A percentile compares a stretch with the other conserved stretches of the same genome.
These are phyloP conservation scores for Ceratitis capitata DNA, from an alignment of 1,140 invertebrate genomes.

Conservation along the genomic window DNA sequence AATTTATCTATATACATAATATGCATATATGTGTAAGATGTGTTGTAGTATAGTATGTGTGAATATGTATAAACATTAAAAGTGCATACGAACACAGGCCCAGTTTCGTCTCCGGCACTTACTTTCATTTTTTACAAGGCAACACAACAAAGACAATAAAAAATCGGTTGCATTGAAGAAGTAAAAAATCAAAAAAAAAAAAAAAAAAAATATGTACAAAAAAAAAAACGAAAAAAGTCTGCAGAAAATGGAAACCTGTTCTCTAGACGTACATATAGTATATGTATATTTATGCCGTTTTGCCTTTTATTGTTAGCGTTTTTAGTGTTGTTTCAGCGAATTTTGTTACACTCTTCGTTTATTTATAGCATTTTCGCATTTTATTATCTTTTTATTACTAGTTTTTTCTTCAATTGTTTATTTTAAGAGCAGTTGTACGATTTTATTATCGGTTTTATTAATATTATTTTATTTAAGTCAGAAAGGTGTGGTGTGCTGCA, in stretches of 20 bases:
- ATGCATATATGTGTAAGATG: no score
- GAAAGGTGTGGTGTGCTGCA: no score
- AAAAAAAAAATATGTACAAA: not conserved
- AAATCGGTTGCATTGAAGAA: not conserved
- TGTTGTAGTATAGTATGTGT: no score
- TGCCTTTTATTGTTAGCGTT: not conserved
- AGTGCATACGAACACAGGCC: no score
- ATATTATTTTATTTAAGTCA: no score
- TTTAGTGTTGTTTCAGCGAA: not conserved
- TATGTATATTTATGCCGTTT: not conserved
- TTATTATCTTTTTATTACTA: not conserved
- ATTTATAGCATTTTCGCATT: not conserved
- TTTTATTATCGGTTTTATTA: no score
- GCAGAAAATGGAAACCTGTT: slow-evolving; percentile 7
- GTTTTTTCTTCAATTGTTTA: no score
- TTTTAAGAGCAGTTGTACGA: no score
- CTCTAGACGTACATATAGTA: not conserved
- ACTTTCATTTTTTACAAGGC: not conserved
- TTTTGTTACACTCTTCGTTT: not conserved
- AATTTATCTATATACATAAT: no score
- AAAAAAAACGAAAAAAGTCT: not conserved
- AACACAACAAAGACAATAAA: not conserved
- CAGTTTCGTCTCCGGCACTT: no score
- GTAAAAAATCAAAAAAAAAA: not conserved
- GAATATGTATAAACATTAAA: no score